phyloP scores from a whole-genome alignment of 2,888 invertebrate species.

The Andrena marginata region DNA sequence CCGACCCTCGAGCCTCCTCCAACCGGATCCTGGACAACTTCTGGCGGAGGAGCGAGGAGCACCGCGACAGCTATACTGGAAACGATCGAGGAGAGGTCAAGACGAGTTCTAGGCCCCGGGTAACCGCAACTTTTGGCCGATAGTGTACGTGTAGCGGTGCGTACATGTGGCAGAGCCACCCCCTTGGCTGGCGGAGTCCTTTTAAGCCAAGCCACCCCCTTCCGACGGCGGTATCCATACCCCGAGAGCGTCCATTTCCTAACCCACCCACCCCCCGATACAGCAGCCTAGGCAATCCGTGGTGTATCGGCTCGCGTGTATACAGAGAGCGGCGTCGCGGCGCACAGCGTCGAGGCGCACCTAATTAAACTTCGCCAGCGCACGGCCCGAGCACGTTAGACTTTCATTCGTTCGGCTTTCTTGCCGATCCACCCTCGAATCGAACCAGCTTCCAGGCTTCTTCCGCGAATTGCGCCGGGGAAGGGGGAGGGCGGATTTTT shows the following conservation, averaged over 20 bases:
- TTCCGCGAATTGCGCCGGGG: constrained; percentile 52
- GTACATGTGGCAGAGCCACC: constrained; percentile 12
- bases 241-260: constrained; percentile 48
- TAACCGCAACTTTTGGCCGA: constrained; percentile 44
- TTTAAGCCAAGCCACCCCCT: constrained; percentile 40
- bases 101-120: neutral
- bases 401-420: constrained; percentile 62
- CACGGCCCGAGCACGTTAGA: constrained; percentile 60
- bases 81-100: constrained; percentile 21
- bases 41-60: neutral
- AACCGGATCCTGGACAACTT: neutral
- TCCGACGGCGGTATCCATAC: constrained; percentile 21
- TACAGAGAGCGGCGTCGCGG: constrained; percentile 12
- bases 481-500: constrained; percentile 42
- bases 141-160: constrained; percentile 37
- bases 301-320: constrained; percentile 48
- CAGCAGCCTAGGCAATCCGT: constrained; percentile 39
- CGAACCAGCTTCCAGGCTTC: constrained; percentile 34
- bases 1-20: neutral
- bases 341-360: constrained; percentile 66
- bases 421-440: constrained; percentile 38
- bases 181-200: constrained; percentile 38
- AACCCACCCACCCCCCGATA: constrained; percentile 4
- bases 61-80: neutral
- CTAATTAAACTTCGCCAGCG: constrained; percentile 79